A percentile compares a stretch with the other conserved stretches of the same genome.
Evolutionary conservation across 2,888 invertebrate genomes (phyloP).

Genomic region (Chalcosyrphus nemorum): DNA sequence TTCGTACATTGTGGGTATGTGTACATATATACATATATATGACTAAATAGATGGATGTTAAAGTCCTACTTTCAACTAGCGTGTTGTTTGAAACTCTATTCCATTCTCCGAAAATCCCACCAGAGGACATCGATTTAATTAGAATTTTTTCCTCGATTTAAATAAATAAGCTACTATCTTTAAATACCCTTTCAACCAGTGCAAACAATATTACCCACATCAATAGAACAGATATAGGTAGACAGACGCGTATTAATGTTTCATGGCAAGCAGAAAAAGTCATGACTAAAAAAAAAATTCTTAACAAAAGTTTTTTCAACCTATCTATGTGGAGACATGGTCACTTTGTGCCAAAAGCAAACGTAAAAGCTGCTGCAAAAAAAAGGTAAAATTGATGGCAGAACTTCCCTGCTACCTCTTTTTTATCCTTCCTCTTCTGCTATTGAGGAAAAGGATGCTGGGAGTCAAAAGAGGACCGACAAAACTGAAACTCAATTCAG

Average conservation of each 20-base stretch:
- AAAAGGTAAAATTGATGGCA: conserved; percentile 14
- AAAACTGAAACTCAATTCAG: conserved; percentile 65
- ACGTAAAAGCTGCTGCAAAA: neutral
- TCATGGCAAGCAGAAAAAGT: conserved; percentile 16
- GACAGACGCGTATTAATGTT: conserved; percentile 14
- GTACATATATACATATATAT: no score
- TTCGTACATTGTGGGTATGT: no score
- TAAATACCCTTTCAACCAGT: neutral
- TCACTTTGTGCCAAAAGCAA: conserved; percentile 43
- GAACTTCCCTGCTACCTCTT: conserved; percentile 3
- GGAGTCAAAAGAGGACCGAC: conserved; percentile 51
- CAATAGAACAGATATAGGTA: neutral
- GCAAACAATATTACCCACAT: neutral
- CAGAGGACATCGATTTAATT: no score
- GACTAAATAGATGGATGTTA: no score
- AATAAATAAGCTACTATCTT: neutral
- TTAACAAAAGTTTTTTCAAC: conserved; percentile 34
- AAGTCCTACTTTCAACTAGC: no score
- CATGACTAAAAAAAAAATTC: neutral
- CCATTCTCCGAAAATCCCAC: no score
- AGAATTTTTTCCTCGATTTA: no score
- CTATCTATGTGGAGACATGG: conserved; percentile 39
- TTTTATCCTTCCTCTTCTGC: neutral
- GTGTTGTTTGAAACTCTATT: no score
- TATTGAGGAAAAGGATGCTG: conserved; percentile 8